Conservation (phyloP, 35 echinoderm and acorn worm genomes). For the Stichopus chloronotus region DNA sequence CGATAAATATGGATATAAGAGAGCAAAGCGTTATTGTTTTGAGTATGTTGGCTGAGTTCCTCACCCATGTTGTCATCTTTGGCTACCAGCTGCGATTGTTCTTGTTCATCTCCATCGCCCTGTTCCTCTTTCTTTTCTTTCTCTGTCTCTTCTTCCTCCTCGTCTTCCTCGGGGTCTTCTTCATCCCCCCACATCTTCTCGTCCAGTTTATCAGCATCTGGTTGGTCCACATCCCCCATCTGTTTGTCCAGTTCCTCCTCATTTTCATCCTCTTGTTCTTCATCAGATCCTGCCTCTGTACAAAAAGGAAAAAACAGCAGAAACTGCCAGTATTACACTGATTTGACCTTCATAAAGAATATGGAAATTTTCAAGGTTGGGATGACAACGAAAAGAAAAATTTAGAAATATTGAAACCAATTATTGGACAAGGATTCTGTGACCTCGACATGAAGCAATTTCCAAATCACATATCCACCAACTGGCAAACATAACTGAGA, state of each 20-base stretch:
- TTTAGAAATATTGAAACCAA: neutral
- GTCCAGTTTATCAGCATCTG: conserved; percentile 89
- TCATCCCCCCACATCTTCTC: conserved; percentile 99
- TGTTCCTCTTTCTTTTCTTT: conserved; percentile 85
- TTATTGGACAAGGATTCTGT: neutral
- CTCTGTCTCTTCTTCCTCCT: conserved; percentile 68
- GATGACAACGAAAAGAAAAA: too few species aligned
- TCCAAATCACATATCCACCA: too few species aligned
- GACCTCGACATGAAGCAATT: too few species aligned
- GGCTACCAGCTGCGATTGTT: conserved; percentile 82
- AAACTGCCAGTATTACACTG: too few species aligned
- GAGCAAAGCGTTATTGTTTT: too few species aligned
- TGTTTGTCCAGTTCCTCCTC: conserved; percentile 94
- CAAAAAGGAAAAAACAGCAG: neutral
- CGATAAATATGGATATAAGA: too few species aligned
- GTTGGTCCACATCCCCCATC: conserved; percentile 95
- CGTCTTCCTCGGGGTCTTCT: conserved; percentile 74
- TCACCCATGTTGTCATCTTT: conserved; percentile 79
- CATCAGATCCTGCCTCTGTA: conserved; percentile 72
- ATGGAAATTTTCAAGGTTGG: too few species aligned
- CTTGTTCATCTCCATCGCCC: conserved; percentile 71
- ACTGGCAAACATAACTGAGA: too few species aligned
- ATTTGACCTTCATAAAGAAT: too few species aligned
- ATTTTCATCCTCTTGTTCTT: conserved; percentile 77
- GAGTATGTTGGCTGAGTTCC: neutral